Evolutionary conservation across 2,888 invertebrate genomes (phyloP).

Genomic region (Cabera pusaria): DNA sequence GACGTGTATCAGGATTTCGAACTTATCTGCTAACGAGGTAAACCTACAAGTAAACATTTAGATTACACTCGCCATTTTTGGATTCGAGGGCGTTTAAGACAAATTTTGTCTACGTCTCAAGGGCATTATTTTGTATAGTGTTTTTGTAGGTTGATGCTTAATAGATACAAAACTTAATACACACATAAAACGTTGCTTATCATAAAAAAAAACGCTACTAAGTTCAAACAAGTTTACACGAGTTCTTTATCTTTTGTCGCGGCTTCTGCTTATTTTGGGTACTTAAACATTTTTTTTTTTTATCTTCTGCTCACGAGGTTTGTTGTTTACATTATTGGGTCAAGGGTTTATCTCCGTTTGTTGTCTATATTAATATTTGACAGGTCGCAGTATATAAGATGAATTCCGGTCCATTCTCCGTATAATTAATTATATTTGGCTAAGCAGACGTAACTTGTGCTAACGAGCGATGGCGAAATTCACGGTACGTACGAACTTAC

Average conservation of each 20-base stretch:
- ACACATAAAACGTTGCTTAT: too few species aligned
- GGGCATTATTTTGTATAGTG: too few species aligned
- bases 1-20: constrained; percentile 4
- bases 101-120: too few species aligned
- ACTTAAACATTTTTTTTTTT: neutral
- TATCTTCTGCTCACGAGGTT: constrained; percentile 2
- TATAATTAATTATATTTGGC: constrained; percentile 22
- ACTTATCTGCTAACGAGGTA: constrained; percentile 10
- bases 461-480: constrained; percentile 46
- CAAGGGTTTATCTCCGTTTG: constrained; percentile 39
- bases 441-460: constrained; percentile 23
- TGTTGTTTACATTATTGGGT: constrained; percentile 15
- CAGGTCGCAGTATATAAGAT: constrained; percentile 45
- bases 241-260: too few species aligned
- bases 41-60: constrained; percentile 8
- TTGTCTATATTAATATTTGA: constrained; percentile 44
- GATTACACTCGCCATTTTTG: constrained; percentile 3
- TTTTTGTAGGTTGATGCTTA: too few species aligned
- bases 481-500: constrained; percentile 45
- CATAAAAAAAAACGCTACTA: too few species aligned
- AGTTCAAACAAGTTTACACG: too few species aligned
- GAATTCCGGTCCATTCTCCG: constrained; percentile 19
- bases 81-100: constrained; percentile 13
- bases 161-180: too few species aligned
- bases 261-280: too few species aligned